Conservation (phyloP, 2,797 vertebrate genomes). For the Xyrichtys novacula region DNA sequence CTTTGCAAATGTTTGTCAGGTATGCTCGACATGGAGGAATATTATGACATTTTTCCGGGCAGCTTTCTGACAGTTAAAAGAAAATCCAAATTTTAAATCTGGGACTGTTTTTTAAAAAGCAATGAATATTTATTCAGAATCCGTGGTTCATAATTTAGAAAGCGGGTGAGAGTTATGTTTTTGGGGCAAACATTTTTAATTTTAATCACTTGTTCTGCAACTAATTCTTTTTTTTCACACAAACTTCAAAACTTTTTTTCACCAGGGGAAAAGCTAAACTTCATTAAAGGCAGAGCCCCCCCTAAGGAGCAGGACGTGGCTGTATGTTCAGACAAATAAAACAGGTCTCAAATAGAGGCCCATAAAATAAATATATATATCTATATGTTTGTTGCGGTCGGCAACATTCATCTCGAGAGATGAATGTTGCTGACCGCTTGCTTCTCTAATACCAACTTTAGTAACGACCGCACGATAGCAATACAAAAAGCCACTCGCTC, state of each 20-base stretch:
- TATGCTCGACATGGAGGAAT: conserved; percentile 29
- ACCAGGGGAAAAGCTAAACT: too few relatives aligned
- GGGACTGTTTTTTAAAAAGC: neutral
- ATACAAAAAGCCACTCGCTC: too few relatives aligned
- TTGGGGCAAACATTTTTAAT: conserved; percentile 24
- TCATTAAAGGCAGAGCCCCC: too few relatives aligned
- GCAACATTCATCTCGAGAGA: too few relatives aligned
- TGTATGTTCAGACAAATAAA: too few relatives aligned
- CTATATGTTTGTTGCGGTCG: too few relatives aligned
- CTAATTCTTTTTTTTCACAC: conserved; percentile 11
- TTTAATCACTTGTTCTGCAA: conserved; percentile 8
- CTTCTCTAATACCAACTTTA: too few relatives aligned
- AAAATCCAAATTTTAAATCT: conserved; percentile 17
- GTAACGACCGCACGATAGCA: too few relatives aligned
- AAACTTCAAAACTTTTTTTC: conserved; percentile 5
- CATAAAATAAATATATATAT: too few relatives aligned
- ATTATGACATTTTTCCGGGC: conserved; percentile 31
- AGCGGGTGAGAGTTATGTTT: conserved; percentile 5
- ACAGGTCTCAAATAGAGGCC: too few relatives aligned
- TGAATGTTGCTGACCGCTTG: too few relatives aligned
- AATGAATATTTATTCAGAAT: neutral
- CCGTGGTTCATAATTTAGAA: conserved; percentile 3
- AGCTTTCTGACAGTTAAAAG: conserved; percentile 8
- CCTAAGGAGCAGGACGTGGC: too few relatives aligned
- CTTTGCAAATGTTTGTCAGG: conserved; percentile 34